Evolutionary conservation across 2,888 invertebrate species (phyloP).

Genomic region (Campoletis raptor): DNA sequence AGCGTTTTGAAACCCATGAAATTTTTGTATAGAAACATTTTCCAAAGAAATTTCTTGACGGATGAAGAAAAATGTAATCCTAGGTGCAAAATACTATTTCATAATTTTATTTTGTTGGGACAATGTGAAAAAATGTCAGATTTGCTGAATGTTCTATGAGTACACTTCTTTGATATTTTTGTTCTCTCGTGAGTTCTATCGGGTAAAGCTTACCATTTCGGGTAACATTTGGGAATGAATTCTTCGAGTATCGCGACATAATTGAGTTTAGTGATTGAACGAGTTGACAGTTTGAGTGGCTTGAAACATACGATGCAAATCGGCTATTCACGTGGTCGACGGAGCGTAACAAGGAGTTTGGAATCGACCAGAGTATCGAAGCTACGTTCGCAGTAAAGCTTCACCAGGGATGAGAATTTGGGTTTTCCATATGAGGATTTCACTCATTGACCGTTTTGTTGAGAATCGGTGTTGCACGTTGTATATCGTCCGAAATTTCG

Average conservation of each 20-base stretch:
- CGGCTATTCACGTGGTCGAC: not conserved
- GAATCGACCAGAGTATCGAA: conserved; percentile 3
- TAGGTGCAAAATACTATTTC: too few species aligned
- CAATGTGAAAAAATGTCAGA: too few species aligned
- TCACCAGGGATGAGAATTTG: conserved; percentile 4
- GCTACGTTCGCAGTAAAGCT: not conserved
- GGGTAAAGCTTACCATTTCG: not conserved
- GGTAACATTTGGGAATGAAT: not conserved
- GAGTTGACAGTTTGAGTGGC: not conserved
- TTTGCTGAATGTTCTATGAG: not conserved
- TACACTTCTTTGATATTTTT: not conserved
- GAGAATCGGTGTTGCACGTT: not conserved
- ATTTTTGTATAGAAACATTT: not conserved
- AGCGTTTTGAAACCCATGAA: not conserved
- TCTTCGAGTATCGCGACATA: not conserved
- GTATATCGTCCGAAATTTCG: conserved; percentile 1
- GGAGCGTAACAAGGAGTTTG: conserved; percentile 19
- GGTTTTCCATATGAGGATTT: not conserved
- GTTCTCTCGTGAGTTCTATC: not conserved
- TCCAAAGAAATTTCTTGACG: not conserved
- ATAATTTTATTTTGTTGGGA: too few species aligned
- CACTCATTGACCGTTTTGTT: conserved; percentile 32
- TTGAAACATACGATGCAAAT: conserved; percentile 8
- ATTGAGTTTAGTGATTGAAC: not conserved
- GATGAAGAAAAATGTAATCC: not conserved